Conservation (phyloP, 1,140 invertebrate genomes). For the Argopecten irradians region DNA sequence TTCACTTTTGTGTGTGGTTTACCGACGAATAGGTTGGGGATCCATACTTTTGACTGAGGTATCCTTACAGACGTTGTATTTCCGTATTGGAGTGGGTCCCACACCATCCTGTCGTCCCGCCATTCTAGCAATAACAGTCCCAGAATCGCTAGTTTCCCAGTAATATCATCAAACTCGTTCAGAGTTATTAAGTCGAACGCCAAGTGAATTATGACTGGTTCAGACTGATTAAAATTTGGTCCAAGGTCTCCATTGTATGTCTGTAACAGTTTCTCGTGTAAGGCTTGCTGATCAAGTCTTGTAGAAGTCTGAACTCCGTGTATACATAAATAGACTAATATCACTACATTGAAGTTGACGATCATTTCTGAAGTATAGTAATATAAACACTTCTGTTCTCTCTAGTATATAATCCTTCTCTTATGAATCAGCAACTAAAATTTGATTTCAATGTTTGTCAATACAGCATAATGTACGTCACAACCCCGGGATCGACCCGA, state of each 20-base stretch:
- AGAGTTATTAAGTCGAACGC: slow-evolving; percentile 32
- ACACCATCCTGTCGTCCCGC: slow-evolving; percentile 42
- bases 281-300: neutral
- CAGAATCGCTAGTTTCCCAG: slow-evolving; percentile 40
- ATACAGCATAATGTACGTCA: no score
- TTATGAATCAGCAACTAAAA: neutral
- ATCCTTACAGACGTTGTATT: neutral
- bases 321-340: neutral
- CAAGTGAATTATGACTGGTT: neutral
- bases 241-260: neutral
- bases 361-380: neutral
- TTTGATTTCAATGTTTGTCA: no score
- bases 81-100: slow-evolving; percentile 35
- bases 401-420: neutral
- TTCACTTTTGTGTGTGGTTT: slow-evolving; percentile 35
- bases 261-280: neutral
- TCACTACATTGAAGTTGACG: neutral
- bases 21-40: slow-evolving; percentile 35
- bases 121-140: slow-evolving; percentile 37
- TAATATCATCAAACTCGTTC: slow-evolving; percentile 46
- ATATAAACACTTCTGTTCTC: neutral
- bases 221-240: neutral
- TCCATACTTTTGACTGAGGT: slow-evolving; percentile 41
- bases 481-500: no score
- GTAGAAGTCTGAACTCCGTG: neutral